These are phyloP conservation scores for Chrysina gloriosa DNA, from an alignment of 2,888 invertebrate species.

Conservation along the genomic window DNA sequence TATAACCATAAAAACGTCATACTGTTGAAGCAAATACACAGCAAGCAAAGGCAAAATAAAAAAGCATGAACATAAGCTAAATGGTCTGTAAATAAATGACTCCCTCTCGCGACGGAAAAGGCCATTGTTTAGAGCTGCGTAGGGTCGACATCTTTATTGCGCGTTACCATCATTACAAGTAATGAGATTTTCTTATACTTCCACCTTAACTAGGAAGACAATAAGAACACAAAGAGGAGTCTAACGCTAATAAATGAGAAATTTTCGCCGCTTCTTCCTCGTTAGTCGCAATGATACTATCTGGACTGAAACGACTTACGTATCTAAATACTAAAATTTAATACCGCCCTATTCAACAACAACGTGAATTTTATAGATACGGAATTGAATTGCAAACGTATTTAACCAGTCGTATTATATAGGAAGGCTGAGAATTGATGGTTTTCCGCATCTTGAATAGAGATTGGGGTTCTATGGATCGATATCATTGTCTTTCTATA, in stretches of 20 bases:
- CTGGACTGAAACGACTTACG: slow-evolving; percentile 2
- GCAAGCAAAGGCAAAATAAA: background rate
- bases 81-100: slow-evolving; percentile 16
- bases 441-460: background rate
- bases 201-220: slow-evolving; percentile 17
- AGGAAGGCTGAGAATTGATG: background rate
- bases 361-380: background rate
- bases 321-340: background rate
- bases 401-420: background rate
- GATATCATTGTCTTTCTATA: too few species aligned
- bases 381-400: slow-evolving; percentile 1
- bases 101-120: background rate
- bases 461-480: too few species aligned
- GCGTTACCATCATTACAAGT: slow-evolving; percentile 17
- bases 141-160: slow-evolving; percentile 25
- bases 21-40: background rate
- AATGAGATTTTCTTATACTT: slow-evolving; percentile 29
- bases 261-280: slow-evolving; percentile 14
- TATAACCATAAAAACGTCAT: background rate
- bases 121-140: slow-evolving; percentile 24
- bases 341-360: background rate
- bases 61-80: slow-evolving; percentile 12
- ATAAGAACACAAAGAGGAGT: background rate
- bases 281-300: slow-evolving; percentile 15
- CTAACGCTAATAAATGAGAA: slow-evolving; percentile 9